Percentiles rank a stretch among this genome's conserved stretches.
Evolutionary conservation across 2,888 invertebrate genomes (phyloP).

Genomic region (Dastarcus helophoroides): DNA sequence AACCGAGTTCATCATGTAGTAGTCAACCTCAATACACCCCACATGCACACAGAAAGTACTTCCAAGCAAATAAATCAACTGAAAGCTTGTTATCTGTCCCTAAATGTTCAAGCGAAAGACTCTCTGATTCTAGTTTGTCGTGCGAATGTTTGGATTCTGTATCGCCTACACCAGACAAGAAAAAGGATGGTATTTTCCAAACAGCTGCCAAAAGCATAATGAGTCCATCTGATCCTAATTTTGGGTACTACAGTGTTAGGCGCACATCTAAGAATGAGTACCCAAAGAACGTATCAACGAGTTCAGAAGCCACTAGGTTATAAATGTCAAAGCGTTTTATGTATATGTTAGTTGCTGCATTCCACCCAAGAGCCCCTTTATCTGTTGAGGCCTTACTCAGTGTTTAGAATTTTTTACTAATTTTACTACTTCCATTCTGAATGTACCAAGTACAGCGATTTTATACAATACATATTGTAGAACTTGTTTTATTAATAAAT

Average conservation of each 20-base stretch:
- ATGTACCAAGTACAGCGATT: no score
- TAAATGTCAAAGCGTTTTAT: slow-evolving; percentile 29
- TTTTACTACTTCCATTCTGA: no score
- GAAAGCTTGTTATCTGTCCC: slow-evolving; percentile 63
- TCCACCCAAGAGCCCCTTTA: no score
- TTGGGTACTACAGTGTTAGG: slow-evolving; percentile 35
- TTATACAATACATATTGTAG: no score
- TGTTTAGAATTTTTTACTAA: slow-evolving; percentile 2
- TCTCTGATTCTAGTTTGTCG: slow-evolving; percentile 56
- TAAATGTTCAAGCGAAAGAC: slow-evolving; percentile 41
- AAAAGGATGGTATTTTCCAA: slow-evolving; percentile 31
- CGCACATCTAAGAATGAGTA: slow-evolving; percentile 39
- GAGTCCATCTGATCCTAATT: slow-evolving; percentile 36
- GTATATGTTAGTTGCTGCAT: not conserved
- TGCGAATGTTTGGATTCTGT: slow-evolving; percentile 54
- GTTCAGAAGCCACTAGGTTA: slow-evolving; percentile 60
- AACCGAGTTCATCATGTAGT: slow-evolving; percentile 7
- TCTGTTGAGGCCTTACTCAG: no score
- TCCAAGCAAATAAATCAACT: slow-evolving; percentile 66
- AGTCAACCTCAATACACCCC: slow-evolving; percentile 37
- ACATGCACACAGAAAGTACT: slow-evolving; percentile 37
- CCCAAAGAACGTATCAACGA: slow-evolving; percentile 46
- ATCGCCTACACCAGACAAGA: slow-evolving; percentile 24
- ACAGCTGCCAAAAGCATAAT: slow-evolving; percentile 32
- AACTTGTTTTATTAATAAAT: no score